A percentile compares a stretch with the other conserved stretches of the same genome.
Evolutionary conservation across 1,140 invertebrate species (phyloP).

Genomic region (Pseudomyrmex pallidus): DNA sequence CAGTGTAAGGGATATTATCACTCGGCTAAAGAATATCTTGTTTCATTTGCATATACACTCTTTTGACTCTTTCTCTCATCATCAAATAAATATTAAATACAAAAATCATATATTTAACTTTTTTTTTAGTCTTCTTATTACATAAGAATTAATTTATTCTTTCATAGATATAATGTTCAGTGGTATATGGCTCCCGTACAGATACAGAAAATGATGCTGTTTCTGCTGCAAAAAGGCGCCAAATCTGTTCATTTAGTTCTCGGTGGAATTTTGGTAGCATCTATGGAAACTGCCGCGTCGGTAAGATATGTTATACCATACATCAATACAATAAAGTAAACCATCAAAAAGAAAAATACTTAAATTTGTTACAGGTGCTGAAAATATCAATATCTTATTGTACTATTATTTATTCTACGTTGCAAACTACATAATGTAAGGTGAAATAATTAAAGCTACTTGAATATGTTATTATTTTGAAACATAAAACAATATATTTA

Average conservation of each 20-base stretch:
- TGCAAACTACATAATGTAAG: too few relatives aligned
- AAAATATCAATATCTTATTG: neutral
- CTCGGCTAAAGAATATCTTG: neutral
- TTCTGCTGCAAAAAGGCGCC: conserved; percentile 17
- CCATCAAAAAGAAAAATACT: too few relatives aligned
- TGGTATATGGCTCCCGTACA: conserved; percentile 35
- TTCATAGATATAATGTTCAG: conserved; percentile 12
- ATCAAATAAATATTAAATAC: neutral
- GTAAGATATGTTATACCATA: neutral
- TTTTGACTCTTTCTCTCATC: neutral
- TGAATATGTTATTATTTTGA: too few relatives aligned
- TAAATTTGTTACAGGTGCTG: neutral
- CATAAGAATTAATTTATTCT: neutral
- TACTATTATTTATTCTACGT: neutral
- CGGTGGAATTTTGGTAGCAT: too few relatives aligned
- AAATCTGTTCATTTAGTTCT: too few relatives aligned
- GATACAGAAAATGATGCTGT: conserved; percentile 41
- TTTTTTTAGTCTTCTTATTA: neutral
- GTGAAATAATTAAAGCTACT: too few relatives aligned
- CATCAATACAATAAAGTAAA: too few relatives aligned
- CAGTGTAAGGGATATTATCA: conserved; percentile 14
- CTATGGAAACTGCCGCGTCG: neutral
- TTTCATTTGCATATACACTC: too few relatives aligned
- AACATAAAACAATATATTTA: too few relatives aligned
- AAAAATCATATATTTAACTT: too few relatives aligned